Percentiles rank a stretch among this genome's conserved stretches.
These are phyloP conservation scores for Phylloscopus collybita DNA, from an alignment of 2,797 vertebrate genomes.

Conservation along the genomic window DNA sequence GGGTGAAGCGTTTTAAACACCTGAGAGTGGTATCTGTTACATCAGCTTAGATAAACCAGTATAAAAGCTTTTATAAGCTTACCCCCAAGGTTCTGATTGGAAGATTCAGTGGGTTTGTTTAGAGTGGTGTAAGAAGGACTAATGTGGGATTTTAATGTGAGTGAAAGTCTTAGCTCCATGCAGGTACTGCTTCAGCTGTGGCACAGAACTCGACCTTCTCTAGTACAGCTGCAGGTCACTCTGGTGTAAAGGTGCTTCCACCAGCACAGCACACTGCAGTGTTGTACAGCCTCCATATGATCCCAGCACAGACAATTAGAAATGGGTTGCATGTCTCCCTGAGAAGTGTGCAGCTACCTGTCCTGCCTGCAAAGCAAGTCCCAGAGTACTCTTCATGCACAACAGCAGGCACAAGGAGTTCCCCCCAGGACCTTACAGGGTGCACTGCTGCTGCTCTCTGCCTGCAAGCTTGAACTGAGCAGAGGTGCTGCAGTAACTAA, in stretches of 20 bases:
- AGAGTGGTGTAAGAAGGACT: not conserved
- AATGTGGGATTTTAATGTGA: not conserved
- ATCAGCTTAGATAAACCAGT: not conserved
- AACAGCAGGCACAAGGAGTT: not conserved
- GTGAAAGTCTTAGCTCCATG: not conserved
- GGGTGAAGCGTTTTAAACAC: not conserved
- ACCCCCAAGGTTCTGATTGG: not conserved
- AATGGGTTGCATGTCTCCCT: not conserved
- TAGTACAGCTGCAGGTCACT: not conserved
- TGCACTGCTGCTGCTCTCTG: not conserved
- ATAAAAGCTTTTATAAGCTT: not conserved
- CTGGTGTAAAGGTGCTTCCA: not conserved
- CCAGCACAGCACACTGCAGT: not conserved
- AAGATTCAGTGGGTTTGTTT: not conserved
- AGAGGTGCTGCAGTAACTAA: not conserved
- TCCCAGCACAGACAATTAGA: not conserved
- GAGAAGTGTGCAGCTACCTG: not conserved
- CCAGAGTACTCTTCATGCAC: not conserved
- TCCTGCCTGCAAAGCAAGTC: not conserved
- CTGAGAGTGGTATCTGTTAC: not conserved
- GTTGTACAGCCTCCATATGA: not conserved
- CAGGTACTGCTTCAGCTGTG: not conserved
- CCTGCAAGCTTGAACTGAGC: not conserved
- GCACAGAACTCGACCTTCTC: fast-evolving
- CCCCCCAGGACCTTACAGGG: not conserved